phyloP scores from a whole-genome alignment of 2,113 vertebrate genomes.

The Semnopithecus entellus region DNA sequence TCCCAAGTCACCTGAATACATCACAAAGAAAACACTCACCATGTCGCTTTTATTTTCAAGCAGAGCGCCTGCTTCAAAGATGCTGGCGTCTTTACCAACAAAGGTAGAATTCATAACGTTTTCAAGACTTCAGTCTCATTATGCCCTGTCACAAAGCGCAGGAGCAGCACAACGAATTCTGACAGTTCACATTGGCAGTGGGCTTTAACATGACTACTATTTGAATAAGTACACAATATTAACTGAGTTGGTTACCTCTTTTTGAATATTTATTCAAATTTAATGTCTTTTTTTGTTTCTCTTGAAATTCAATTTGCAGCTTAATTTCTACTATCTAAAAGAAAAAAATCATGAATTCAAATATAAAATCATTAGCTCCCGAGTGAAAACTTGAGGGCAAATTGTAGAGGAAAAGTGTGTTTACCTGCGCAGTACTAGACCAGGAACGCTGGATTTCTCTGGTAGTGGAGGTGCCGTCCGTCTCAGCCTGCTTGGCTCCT shows the following conservation, averaged over 20 bases:
- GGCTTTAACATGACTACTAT: background rate
- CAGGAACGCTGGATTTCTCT: constrained; percentile 91
- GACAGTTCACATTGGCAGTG: background rate
- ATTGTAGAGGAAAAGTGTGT: background rate
- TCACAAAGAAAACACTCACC: background rate
- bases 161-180: background rate
- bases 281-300: constrained; percentile 90
- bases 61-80: too few relatives aligned
- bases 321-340: constrained; percentile 94
- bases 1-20: background rate
- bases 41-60: too few relatives aligned
- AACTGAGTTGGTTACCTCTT: constrained; percentile 84
- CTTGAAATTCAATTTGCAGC: constrained; percentile 93
- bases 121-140: background rate
- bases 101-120: background rate
- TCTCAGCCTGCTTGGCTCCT: constrained; percentile 87
- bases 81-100: background rate
- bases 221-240: background rate
- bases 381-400: background rate
- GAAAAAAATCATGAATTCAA: constrained; percentile 29
- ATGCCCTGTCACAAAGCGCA: too few relatives aligned
- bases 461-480: constrained; percentile 89
- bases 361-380: background rate
- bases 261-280: constrained; percentile 86
- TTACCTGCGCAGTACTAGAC: constrained; percentile 91